These are phyloP conservation scores for Heteromormyrus szaboi DNA, from an alignment of 2,797 vertebrate species.

Conservation along the genomic window DNA sequence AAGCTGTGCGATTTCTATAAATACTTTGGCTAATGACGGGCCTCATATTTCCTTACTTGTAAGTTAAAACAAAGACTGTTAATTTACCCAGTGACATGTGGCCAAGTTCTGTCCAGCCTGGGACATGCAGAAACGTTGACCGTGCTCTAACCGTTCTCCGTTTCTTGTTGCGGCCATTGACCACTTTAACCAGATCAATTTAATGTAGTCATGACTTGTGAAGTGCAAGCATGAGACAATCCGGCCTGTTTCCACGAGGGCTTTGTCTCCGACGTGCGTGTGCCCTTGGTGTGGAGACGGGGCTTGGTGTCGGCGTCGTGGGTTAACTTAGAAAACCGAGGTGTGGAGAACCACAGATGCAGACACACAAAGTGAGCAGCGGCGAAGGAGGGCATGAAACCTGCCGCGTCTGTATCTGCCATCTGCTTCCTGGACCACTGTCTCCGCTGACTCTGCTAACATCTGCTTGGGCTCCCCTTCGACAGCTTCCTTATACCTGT, in stretches of 20 bases:
- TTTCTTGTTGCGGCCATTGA: neutral
- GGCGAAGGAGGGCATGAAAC: neutral
- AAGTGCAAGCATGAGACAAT: constrained; percentile 30
- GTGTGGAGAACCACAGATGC: constrained; percentile 13
- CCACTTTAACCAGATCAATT: neutral
- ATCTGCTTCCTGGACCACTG: too few species aligned
- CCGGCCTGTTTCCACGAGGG: constrained; percentile 40
- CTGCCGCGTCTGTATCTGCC: neutral
- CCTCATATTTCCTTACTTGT: neutral
- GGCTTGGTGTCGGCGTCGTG: constrained; percentile 8
- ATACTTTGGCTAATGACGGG: neutral
- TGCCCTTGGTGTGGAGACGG: constrained; percentile 10
- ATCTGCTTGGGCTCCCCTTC: neutral
- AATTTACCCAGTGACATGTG: neutral
- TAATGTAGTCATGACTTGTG: neutral
- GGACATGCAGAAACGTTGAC: neutral
- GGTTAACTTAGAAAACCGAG: constrained; percentile 16
- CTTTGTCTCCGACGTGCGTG: constrained; percentile 18
- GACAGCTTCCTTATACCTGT: neutral
- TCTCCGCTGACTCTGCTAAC: neutral
- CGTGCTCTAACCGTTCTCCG: neutral
- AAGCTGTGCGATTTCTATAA: constrained; percentile 9
- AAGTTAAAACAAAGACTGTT: constrained; percentile 3
- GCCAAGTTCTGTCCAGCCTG: neutral
- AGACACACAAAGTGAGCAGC: neutral